Evolutionary conservation across 2,113 vertebrate genomes (phyloP).

Genomic region (Zeus faber): DNA sequence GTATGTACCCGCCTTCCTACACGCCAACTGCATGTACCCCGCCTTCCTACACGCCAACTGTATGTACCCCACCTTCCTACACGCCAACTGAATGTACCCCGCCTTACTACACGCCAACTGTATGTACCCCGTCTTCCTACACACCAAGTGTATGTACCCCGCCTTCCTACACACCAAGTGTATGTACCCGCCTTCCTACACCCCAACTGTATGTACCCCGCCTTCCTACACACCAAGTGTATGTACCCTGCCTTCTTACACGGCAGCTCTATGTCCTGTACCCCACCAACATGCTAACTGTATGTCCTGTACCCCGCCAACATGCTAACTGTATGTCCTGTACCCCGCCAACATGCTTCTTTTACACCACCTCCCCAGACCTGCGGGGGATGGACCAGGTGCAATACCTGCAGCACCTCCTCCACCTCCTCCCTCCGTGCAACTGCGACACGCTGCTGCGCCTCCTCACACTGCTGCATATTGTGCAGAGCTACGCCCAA

Average conservation of each 20-base stretch:
- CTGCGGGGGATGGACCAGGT: slow-evolving; percentile 77
- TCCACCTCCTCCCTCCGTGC: slow-evolving; percentile 87
- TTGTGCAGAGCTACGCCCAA: slow-evolving; percentile 79
- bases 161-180: background rate
- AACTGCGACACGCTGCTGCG: slow-evolving; percentile 90
- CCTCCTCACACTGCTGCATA: slow-evolving; percentile 79
- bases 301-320: background rate
- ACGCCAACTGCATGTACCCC: background rate
- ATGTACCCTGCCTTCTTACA: background rate
- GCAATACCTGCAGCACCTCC: slow-evolving; percentile 81
- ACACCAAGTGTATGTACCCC: background rate
- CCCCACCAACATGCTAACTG: background rate
- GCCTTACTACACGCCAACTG: background rate
- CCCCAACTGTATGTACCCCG: background rate
- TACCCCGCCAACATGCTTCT: background rate
- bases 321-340: background rate
- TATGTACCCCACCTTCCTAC: too few relatives aligned
- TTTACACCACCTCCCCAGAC: slow-evolving; percentile 54
- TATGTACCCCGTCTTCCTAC: background rate
- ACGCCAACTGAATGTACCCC: too few relatives aligned
- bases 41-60: too few relatives aligned
- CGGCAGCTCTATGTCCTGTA: background rate
- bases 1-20: too few relatives aligned
- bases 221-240: background rate
- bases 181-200: background rate